Evolutionary conservation across 2,797 vertebrate species (phyloP), one percentile per base, ranked within the genome.

Genomic region (Hafferia zeledoni): DNA sequence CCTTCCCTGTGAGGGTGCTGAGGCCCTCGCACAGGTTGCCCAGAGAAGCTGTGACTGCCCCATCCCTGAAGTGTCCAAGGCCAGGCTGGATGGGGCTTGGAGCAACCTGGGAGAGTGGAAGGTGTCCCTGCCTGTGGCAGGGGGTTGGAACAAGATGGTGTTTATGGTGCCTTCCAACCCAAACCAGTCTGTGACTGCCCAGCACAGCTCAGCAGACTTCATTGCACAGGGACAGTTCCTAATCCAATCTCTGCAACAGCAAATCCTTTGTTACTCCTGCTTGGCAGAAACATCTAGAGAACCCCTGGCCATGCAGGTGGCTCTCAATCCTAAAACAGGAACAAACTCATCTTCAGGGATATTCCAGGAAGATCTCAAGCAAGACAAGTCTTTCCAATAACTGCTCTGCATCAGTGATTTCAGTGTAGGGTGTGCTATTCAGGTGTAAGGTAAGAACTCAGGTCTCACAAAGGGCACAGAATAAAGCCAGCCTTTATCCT

Each of bases 401-500:
- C 44, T 2, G 35, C 55, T 74, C 19, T 5, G 41, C 19, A n/a
- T 5, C 8, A 67, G 64, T 37, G 18, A 46, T 63, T 74, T 61
- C 49, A 17, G 37, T 1, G 13, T 10, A 31, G 31, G 24, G 27
- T 25, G 10, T 17, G 27, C 27, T 70, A 30, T 61, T 61, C 0
- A 0, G 27, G 33, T 6, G 39, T 17, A 56, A 37, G 13, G 31
- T 17, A 78, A 90, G 70, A 88, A 86, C n/a, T 81, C 67, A 80
- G 71, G 28, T 28, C 55, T 76, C 49, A 20, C 43, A 53, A 24
- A 39, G 6, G 24, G 59, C 35, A 63, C 67, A 69, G 72, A 53
- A 70, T 75, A 80, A 83, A 93, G 67, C 46, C 60, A 92, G 44
- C 70, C 56, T 97, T 93, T 96, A 95, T 93, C 95, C 43, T 65